Evolutionary conservation across 2,113 vertebrate genomes (phyloP).

Genomic region (Macquaria australasica): DNA sequence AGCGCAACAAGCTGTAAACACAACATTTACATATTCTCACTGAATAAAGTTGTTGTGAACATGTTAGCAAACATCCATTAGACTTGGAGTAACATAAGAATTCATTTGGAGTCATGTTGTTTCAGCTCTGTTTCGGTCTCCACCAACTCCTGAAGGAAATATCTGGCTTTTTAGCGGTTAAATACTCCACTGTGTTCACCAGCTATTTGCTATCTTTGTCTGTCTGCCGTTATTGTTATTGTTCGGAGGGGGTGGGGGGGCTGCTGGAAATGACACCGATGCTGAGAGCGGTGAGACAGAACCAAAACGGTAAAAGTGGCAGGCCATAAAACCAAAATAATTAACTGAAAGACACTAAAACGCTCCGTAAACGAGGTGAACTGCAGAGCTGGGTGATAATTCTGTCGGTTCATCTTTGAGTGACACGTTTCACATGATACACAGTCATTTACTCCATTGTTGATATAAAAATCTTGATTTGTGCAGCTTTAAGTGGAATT

Average conservation of each 20-base stretch:
- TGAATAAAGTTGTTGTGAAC: neutral
- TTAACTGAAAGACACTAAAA: neutral
- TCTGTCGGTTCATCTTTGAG: no score
- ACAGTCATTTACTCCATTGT: neutral
- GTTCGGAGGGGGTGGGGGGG: no score
- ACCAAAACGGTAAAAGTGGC: neutral
- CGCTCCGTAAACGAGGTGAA: neutral
- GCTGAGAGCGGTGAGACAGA: neutral
- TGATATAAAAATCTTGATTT: neutral
- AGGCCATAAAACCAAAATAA: neutral
- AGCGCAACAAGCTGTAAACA: neutral
- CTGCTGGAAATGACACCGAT: neutral
- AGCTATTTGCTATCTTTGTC: neutral
- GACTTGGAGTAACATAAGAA: neutral
- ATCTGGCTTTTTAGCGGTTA: neutral
- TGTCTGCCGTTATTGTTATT: no score
- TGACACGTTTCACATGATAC: no score
- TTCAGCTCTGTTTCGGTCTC: neutral
- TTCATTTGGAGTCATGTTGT: no score
- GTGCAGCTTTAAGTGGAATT: neutral
- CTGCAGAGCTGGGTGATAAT: no score
- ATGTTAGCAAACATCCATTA: neutral
- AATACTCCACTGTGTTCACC: no score
- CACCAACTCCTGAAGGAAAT: neutral
- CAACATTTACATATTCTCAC: neutral